Percentiles rank a stretch among this genome's conserved stretches.
Evolutionary conservation across 1,140 invertebrate genomes (phyloP).

Genomic region (Coptotermes formosanus): DNA sequence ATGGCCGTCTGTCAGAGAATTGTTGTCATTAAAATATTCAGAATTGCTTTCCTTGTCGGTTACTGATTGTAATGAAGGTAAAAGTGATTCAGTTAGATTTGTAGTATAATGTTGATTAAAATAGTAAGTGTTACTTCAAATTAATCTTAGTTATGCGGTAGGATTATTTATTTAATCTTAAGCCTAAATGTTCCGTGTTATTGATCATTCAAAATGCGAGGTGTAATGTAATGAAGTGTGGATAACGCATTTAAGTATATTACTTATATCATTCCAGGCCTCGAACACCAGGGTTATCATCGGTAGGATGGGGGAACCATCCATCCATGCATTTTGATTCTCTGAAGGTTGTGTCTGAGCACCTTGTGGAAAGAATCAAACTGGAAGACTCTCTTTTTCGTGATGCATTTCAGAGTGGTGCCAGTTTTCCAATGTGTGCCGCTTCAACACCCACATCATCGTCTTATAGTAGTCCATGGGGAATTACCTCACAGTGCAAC

Average conservation of each 20-base stretch:
- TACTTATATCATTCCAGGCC: slow-evolving; percentile 24
- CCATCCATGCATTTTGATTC: slow-evolving; percentile 35
- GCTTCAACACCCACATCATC: slow-evolving; percentile 20
- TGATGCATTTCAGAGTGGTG: slow-evolving; percentile 31
- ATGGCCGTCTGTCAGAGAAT: slow-evolving; percentile 24
- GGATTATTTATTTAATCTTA: not conserved
- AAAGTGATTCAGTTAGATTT: not conserved
- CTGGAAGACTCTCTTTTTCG: slow-evolving; percentile 34
- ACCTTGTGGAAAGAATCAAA: slow-evolving; percentile 36
- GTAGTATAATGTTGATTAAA: not conserved
- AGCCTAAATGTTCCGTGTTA: not conserved
- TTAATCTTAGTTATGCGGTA: not conserved
- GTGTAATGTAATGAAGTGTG: not conserved
- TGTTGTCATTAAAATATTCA: slow-evolving; percentile 24
- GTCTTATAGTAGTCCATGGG: slow-evolving; percentile 25
- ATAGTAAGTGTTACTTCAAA: not conserved
- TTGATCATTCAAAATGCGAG: slow-evolving; percentile 25
- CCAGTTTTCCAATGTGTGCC: slow-evolving; percentile 30
- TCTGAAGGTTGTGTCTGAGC: slow-evolving; percentile 36
- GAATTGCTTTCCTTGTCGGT: not conserved
- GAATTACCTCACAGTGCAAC: slow-evolving; percentile 26
- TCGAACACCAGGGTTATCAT: slow-evolving; percentile 1
- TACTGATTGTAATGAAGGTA: not conserved
- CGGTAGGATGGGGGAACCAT: slow-evolving; percentile 28
- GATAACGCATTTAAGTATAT: not conserved